phyloP scores from a whole-genome alignment of 2,113 vertebrate genomes.

The Meleagris gallopavo region DNA sequence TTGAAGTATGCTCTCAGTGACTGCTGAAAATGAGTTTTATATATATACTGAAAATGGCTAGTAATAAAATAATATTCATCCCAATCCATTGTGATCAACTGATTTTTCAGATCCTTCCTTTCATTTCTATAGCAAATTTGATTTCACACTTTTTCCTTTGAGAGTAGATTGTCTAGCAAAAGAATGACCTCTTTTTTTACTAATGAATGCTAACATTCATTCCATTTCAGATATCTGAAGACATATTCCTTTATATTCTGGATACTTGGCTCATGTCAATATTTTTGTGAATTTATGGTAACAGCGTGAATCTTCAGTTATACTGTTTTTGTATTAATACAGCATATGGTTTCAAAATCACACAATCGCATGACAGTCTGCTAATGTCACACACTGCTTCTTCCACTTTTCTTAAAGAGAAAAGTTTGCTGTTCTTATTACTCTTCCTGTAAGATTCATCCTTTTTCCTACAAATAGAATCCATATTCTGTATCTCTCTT shows the following conservation, averaged over 20 bases:
- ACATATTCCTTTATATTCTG: not conserved
- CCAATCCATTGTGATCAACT: not conserved
- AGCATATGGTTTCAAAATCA: not conserved
- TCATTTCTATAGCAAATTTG: not conserved
- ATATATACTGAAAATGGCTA: not conserved
- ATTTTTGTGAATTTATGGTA: not conserved
- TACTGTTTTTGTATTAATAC: not conserved
- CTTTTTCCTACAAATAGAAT: not conserved
- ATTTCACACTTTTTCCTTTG: not conserved
- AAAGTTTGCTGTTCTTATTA: not conserved
- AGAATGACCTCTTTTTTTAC: not conserved
- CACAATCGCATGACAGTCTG: not conserved
- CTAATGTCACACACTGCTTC: not conserved
- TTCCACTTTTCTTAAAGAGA: not conserved
- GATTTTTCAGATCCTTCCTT: conserved; percentile 1
- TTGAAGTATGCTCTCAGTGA: not conserved
- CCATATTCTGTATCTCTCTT: not conserved
- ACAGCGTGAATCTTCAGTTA: not conserved
- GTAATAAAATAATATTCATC: not conserved
- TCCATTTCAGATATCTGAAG: not conserved
- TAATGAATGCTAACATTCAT: not conserved
- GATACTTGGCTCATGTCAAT: not conserved
- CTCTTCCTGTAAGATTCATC: not conserved
- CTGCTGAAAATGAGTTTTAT: not conserved
- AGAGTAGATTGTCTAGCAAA: not conserved